These are phyloP conservation scores for Morelia viridis DNA, from an alignment of 2,797 vertebrate species.

Conservation along the genomic window DNA sequence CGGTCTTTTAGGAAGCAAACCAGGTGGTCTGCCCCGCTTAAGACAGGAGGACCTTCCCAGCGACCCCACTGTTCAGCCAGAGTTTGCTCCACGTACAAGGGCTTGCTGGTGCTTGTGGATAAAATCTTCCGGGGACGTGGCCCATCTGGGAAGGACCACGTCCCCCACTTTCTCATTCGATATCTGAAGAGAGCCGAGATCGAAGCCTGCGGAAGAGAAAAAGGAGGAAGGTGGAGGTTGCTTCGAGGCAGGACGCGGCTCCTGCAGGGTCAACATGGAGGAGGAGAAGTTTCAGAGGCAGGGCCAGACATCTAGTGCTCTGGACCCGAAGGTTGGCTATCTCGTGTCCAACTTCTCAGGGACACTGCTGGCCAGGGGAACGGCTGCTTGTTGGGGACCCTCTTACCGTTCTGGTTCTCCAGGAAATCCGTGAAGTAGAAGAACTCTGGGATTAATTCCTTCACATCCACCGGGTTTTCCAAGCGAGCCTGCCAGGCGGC, in stretches of 20 bases:
- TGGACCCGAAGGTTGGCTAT: no score
- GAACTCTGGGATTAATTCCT: slow-evolving; percentile 97
- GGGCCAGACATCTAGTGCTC: no score
- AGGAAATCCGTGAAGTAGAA: slow-evolving; percentile 96
- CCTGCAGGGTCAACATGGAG: background rate
- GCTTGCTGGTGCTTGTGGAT: slow-evolving; percentile 90
- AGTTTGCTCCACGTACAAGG: slow-evolving; percentile 76
- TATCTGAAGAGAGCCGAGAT: slow-evolving; percentile 90
- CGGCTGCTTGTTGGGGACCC: accelerated
- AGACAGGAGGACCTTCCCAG: no score
- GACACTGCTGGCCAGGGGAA: background rate
- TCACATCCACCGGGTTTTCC: slow-evolving; percentile 95
- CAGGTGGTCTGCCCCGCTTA: background rate
- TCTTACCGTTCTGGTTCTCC: slow-evolving; percentile 89
- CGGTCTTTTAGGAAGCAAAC: no score
- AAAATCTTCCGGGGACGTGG: slow-evolving; percentile 89
- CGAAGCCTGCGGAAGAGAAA: slow-evolving; percentile 76
- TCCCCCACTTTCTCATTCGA: slow-evolving; percentile 86
- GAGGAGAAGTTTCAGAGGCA: background rate
- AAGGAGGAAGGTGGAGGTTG: background rate
- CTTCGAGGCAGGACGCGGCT: background rate
- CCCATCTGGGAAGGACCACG: slow-evolving; percentile 90
- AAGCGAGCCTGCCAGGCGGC: slow-evolving; percentile 96
- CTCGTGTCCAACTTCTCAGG: background rate
- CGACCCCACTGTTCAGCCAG: accelerated